phyloP scores from a whole-genome alignment of 2,113 vertebrate species.

The Grammomys surdaster region DNA sequence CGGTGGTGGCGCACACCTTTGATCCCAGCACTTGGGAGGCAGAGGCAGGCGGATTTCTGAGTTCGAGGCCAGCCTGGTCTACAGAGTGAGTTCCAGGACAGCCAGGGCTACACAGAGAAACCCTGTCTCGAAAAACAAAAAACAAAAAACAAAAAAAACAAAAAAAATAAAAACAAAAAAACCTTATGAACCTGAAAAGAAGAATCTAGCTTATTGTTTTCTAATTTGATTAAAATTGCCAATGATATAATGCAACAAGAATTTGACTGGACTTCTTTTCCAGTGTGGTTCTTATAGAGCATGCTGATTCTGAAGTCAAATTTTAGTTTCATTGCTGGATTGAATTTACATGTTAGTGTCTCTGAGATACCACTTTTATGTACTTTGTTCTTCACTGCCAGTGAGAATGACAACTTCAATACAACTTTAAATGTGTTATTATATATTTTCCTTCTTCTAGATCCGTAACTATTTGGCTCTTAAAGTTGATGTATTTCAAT shows the following conservation, averaged over 20 bases:
- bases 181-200: background rate
- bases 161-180: too few relatives aligned
- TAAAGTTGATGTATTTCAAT: constrained; percentile 31
- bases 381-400: background rate
- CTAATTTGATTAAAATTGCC: constrained; percentile 6
- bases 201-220: background rate
- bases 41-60: too few relatives aligned
- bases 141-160: too few relatives aligned
- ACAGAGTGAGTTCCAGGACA: too few relatives aligned
- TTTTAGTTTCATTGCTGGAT: background rate
- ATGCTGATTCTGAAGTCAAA: constrained; percentile 22
- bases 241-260: constrained; percentile 29
- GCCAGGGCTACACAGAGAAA: too few relatives aligned
- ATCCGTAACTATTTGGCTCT: background rate
- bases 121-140: too few relatives aligned
- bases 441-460: background rate
- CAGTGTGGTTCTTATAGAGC: constrained; percentile 38
- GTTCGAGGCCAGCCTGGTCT: too few relatives aligned
- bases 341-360: background rate
- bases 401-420: constrained; percentile 22
- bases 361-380: constrained; percentile 2
- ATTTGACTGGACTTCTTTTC: background rate
- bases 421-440: background rate
- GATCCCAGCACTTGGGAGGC: too few relatives aligned
- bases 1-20: too few relatives aligned